Base-by-base conservation (phyloP, 2,113 vertebrate species). In the Mormyrus lacerda region DNA sequence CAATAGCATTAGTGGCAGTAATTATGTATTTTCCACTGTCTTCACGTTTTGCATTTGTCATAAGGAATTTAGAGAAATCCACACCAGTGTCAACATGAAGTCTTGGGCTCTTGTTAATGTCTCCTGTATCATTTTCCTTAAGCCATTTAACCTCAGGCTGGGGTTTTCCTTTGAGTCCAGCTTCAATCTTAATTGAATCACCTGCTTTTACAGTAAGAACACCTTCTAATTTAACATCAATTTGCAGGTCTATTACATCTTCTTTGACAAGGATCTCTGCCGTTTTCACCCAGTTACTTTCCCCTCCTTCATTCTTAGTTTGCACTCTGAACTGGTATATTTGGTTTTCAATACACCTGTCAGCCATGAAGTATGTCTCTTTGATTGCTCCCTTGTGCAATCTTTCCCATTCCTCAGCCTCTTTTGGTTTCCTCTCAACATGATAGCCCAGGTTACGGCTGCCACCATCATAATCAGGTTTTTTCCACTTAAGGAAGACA, bases 261-360 rank as follows among this genome's bases (percentile, higher is more conserved):
- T 99, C 97, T 89, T 99, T 99, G 44, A 99, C 97, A 90, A 98
- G 94, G 85, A 98, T 96, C 94, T 99, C 98, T 92, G 93, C 95
- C 91, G 98, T 98, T 91, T 92, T 98, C 82, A 99, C 98, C 98
- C 98, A 99, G 92, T 97, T 95, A 92, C 98, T 99, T 95, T 99
- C 98, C 21, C 98, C 98, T 3, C 96, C 98, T 90, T 99, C 98
- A 92, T 99, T 99, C 94, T 99, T 99, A 1, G 97, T 97, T 94
- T 99, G 98, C 90, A 99, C 98, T 95, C 98, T 96, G 93, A 99
- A 99, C 89, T 99, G 97, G 92, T 99, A 99, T 91, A 96, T 96
- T 91, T 99, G 97, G 92, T 99, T 99, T 95, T 99, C 98, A 89
- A 97, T 92, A 89, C 98, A 99, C 91, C 95, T 97, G 90, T 99